Conservation (phyloP, 2,888 invertebrate species). For the Microctonus brassicae region DNA sequence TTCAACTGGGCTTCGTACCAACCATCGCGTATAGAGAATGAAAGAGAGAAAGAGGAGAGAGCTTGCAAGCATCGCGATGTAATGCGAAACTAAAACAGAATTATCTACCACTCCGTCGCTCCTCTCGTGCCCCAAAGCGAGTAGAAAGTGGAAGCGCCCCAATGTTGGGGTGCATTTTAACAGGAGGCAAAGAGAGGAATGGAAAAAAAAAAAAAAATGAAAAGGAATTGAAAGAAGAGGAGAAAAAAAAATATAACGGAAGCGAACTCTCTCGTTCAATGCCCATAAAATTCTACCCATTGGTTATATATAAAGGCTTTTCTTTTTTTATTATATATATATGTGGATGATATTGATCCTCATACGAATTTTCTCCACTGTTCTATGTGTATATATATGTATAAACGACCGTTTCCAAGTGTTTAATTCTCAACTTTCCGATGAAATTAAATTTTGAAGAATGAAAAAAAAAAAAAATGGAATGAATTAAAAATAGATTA, state of each 20-base stretch:
- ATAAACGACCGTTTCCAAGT: not conserved
- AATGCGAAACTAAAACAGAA: constrained; percentile 68
- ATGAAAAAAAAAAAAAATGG: not conserved
- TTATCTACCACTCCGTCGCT: constrained; percentile 57
- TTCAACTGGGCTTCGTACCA: constrained; percentile 24
- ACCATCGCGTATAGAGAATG: not conserved
- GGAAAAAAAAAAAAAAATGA: constrained; percentile 23
- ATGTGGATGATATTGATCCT: not conserved
- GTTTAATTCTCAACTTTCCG: not conserved
- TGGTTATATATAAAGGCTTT: not conserved
- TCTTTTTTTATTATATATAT: not conserved
- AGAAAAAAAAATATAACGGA: constrained; percentile 3
- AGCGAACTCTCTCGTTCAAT: not conserved
- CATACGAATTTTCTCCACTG: not conserved
- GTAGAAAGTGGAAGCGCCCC: constrained; percentile 16
- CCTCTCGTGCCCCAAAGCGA: constrained; percentile 18
- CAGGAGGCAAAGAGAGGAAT: constrained; percentile 7
- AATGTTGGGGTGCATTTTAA: constrained; percentile 37
- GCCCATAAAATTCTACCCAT: not conserved
- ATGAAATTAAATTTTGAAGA: not conserved
- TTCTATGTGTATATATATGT: not conserved
- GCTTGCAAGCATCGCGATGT: constrained; percentile 58
- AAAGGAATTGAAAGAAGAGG: constrained; percentile 19
- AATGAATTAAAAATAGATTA: not conserved
- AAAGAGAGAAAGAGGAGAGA: constrained; percentile 14